Percentiles rank a stretch among this genome's conserved stretches.
These are phyloP conservation scores for Oegoconia quadripuncta DNA, from an alignment of 2,888 invertebrate species.

Conservation along the genomic window DNA sequence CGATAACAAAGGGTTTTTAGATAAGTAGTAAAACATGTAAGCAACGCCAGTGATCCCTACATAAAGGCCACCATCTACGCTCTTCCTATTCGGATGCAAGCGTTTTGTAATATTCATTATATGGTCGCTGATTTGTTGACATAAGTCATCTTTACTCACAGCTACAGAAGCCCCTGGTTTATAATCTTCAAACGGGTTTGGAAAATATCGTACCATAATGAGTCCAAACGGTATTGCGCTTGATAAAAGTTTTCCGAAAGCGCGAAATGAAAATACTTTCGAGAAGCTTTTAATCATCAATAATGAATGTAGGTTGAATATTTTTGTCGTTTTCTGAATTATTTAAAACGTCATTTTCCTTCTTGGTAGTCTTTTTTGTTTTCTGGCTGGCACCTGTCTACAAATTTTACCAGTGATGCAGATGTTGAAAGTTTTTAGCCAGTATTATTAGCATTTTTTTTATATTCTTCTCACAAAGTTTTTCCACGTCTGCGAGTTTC, in stretches of 20 bases:
- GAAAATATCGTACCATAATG: constrained; percentile 67
- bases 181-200: constrained; percentile 56
- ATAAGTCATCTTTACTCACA: constrained; percentile 40
- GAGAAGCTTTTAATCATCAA: constrained; percentile 30
- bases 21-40: constrained; percentile 86
- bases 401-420: no score
- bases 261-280: constrained; percentile 16
- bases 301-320: background rate
- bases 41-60: constrained; percentile 85
- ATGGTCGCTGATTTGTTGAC: constrained; percentile 47
- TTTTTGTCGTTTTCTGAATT: background rate
- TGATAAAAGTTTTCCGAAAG: constrained; percentile 18
- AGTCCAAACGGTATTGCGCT: constrained; percentile 24
- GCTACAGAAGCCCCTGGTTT: constrained; percentile 27
- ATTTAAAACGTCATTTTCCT: no score
- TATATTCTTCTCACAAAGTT: background rate
- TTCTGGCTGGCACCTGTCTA: no score
- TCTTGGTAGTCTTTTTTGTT: no score
- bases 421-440: no score
- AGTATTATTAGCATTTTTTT: no score
- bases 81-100: constrained; percentile 45
- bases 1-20: constrained; percentile 73
- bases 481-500: no score
- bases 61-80: constrained; percentile 82
- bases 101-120: constrained; percentile 52